Percentiles rank a stretch among this genome's conserved stretches.
These are phyloP conservation scores for Equus quagga DNA, from an alignment of 2,113 vertebrate species.

Conservation along the genomic window DNA sequence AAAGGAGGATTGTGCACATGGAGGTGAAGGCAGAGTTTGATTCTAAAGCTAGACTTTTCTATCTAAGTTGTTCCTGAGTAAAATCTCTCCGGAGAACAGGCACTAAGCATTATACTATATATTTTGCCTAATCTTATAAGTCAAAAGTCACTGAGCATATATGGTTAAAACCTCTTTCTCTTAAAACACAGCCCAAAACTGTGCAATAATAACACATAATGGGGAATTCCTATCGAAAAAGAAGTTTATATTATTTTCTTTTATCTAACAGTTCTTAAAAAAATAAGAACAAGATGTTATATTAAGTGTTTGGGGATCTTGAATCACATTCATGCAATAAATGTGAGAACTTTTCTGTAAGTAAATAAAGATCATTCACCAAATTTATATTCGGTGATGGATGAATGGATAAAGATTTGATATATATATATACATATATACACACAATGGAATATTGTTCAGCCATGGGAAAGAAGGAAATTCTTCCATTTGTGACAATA, in stretches of 20 bases:
- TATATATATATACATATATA: background rate
- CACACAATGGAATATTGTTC: background rate
- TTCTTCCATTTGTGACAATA: background rate
- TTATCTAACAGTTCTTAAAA: background rate
- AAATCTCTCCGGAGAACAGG: background rate
- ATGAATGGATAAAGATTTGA: background rate
- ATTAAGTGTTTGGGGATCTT: background rate
- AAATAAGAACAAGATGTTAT: constrained; percentile 2
- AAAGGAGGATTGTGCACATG: background rate
- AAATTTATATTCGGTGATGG: background rate
- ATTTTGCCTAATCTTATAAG: background rate
- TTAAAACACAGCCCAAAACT: background rate
- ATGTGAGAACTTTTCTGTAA: background rate
- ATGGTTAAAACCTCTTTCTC: background rate
- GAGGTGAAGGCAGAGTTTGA: background rate
- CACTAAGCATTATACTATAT: too few relatives aligned
- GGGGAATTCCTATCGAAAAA: background rate
- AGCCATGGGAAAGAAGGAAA: background rate
- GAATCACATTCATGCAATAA: background rate
- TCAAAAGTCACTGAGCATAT: background rate
- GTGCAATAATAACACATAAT: background rate
- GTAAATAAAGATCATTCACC: background rate
- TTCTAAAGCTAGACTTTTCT: background rate
- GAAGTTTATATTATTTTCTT: background rate
- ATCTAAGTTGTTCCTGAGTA: background rate